These are phyloP conservation scores for Helobdella robusta DNA, from an alignment of 2,888 invertebrate species.

Conservation along the genomic window DNA sequence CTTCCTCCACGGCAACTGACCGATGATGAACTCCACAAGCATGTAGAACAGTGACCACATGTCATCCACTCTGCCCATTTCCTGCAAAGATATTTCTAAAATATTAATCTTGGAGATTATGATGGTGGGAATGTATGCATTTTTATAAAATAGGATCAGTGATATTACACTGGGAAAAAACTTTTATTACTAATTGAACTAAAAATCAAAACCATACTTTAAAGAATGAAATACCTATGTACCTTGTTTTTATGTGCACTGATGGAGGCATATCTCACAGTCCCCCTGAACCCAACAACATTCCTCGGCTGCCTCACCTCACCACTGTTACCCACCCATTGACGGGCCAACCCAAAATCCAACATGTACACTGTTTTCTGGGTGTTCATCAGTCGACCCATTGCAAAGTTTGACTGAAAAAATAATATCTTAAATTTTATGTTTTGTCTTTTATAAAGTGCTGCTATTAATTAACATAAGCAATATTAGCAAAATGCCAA, in stretches of 20 bases:
- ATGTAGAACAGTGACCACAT: slow-evolving; percentile 99
- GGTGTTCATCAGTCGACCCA: slow-evolving; percentile 82
- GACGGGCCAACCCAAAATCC: slow-evolving; percentile 94
- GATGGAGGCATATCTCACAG: slow-evolving; percentile 95
- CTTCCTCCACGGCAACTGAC: slow-evolving; percentile 93
- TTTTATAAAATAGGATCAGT: neutral
- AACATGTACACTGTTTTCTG: slow-evolving; percentile 85
- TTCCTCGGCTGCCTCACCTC: slow-evolving; percentile 89
- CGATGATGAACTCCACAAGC: slow-evolving; percentile 97
- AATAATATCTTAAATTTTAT: neutral
- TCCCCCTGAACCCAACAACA: slow-evolving; percentile 90
- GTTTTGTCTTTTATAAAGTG: neutral
- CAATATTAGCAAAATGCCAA: neutral
- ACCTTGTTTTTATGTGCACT: slow-evolving; percentile 93
- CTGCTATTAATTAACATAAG: neutral
- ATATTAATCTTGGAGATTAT: too few species aligned
- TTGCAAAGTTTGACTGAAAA: slow-evolving; percentile 88
- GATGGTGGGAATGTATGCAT: neutral
- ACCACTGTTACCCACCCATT: slow-evolving; percentile 86
- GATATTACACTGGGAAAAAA: neutral
- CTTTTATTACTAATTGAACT: neutral
- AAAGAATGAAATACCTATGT: slow-evolving; percentile 27
- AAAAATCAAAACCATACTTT: neutral
- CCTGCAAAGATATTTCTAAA: too few species aligned
- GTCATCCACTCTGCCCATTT: slow-evolving; percentile 99